Evolutionary conservation across 2,797 vertebrate species (phyloP).

Genomic region (Myiotriccus ornatus): DNA sequence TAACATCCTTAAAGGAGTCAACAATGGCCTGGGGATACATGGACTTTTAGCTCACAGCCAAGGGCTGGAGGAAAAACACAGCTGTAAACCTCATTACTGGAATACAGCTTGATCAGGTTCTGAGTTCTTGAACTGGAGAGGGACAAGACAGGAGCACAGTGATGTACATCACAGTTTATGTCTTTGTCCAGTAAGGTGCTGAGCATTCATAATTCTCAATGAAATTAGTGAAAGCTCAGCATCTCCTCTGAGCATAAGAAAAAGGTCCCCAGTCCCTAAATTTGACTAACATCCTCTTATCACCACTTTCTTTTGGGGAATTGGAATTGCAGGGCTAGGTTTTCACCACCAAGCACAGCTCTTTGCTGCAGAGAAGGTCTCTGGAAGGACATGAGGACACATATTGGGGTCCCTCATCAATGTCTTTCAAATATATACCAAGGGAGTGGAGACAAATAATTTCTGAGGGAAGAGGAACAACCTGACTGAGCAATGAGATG

Average conservation of each 20-base stretch:
- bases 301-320: not conserved
- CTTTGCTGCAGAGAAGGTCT: not conserved
- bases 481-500: not conserved
- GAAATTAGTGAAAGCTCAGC: not conserved
- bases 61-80: not conserved
- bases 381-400: not conserved
- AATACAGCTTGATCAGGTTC: not conserved
- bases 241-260: not conserved
- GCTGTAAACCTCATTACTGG: constrained; percentile 12
- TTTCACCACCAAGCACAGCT: not conserved
- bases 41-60: constrained; percentile 19
- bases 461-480: not conserved
- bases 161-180: not conserved
- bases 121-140: not conserved
- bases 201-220: not conserved
- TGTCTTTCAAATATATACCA: not conserved
- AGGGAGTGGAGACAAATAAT: not conserved
- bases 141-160: not conserved
- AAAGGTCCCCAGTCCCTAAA: not conserved
- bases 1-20: constrained; percentile 2
- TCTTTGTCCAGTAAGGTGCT: not conserved
- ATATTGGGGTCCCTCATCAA: not conserved
- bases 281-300: not conserved
- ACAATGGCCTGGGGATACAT: not conserved
- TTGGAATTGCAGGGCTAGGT: not conserved